Base-by-base conservation (phyloP, 1,140 invertebrate species). In the Melipona quadrifasciata region DNA sequence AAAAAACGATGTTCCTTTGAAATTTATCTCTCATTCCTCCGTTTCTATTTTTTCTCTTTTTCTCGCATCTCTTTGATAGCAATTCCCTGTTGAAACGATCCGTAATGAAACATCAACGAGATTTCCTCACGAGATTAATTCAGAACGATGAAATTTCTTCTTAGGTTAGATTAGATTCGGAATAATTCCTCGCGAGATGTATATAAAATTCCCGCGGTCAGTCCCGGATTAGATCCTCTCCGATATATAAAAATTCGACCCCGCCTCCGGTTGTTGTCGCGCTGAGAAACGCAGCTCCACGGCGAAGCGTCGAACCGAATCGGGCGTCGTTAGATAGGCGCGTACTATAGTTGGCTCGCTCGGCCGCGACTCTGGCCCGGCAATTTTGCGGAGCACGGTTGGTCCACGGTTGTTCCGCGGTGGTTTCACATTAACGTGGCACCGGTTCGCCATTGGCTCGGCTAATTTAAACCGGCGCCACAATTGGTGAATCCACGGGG, bases 401-500 rank as follows among this genome's bases (percentile, higher is more conserved):
- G 64, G 65, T 39, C 72, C 51, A 70, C 58, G 80, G 78, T 61
- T 80, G 71, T 79, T 53, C 67, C 57, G 31, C 21, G 34, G 53
- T 34, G 61, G 31, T 81, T 80, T 67, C 70, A 64, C 47, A 73
- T 87, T 70, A 55, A 61, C 58, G 57, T 61, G 8, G 39, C 72
- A 17, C 86, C 77, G 89, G 16, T 6, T 73, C 76, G 74, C 79
- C 78, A 91, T 90, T 90, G 88, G 88, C 53, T 55, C 58, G 67
- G 79, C 92, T 93, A 93, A 94, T 93, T 93, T 89, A 85, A 88
- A 80, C 84, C 58, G 65, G 81, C 47, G 72, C 80, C 87, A 92
- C 93, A 92, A 93, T 93, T 92, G 93, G 92, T 89, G 75, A 76
- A 76, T 76, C 64, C 84, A 34, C 65, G 73, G 64, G 71, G 71